A percentile compares a stretch with the other conserved stretches of the same genome.
Conservation (phyloP, 2,888 invertebrate genomes). For the Mayetiola destructor region DNA sequence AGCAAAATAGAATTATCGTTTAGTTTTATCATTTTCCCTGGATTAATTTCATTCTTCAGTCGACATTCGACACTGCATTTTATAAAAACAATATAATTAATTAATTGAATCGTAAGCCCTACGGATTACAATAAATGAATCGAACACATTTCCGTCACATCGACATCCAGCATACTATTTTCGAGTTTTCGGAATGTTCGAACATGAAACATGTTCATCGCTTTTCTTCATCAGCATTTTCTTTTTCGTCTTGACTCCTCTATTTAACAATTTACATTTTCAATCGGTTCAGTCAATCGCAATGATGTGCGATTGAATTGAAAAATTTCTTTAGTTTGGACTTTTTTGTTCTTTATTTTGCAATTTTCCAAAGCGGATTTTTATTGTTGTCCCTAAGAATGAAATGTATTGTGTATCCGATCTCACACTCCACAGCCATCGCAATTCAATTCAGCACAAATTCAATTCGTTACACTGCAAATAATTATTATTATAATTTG, state of each 20-base stretch:
- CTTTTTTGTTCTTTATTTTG: too few relatives aligned
- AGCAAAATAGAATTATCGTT: too few relatives aligned
- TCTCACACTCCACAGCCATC: too few relatives aligned
- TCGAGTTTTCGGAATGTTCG: not conserved
- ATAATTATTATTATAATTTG: constrained; percentile 1
- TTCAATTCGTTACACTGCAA: constrained; percentile 6
- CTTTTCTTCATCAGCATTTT: not conserved
- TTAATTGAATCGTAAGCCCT: constrained; percentile 16
- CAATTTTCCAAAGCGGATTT: too few relatives aligned
- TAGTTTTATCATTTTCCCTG: too few relatives aligned
- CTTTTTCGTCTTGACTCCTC: not conserved
- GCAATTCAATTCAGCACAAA: constrained; percentile 1
- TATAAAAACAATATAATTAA: constrained; percentile 14
- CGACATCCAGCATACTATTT: not conserved
- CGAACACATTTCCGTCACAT: not conserved
- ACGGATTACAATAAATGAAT: constrained; percentile 14
- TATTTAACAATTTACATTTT: too few relatives aligned
- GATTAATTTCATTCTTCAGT: too few relatives aligned
- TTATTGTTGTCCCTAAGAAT: too few relatives aligned
- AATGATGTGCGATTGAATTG: not conserved
- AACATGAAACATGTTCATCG: constrained; percentile 2
- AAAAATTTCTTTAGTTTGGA: constrained; percentile 5
- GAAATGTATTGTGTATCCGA: too few relatives aligned
- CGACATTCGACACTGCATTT: too few relatives aligned
- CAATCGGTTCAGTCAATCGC: not conserved